Base-by-base conservation (phyloP, 2,113 vertebrate species). In the Tragulus kanchil region DNA sequence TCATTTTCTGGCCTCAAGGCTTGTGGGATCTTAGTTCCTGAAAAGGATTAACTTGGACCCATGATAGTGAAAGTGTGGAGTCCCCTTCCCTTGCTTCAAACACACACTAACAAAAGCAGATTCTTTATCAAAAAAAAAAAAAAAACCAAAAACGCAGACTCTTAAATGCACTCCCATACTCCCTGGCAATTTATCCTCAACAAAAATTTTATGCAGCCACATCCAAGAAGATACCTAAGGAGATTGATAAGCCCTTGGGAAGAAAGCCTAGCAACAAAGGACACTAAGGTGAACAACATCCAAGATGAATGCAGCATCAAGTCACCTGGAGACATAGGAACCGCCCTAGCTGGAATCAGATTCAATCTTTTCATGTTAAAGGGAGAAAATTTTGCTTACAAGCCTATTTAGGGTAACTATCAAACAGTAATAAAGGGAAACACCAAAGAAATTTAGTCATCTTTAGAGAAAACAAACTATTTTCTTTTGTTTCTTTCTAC, bases 371-470 rank as follows among this genome's bases (percentile, higher is more conserved):
- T 93, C 89, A 62, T 90, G 98, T 98, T 98, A 98, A 98, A 94
- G 84, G 98, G 97, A 56, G 88, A 93, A 92, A 95, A 98, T 96
- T 97, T 97, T 86, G 96, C 96, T 97, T 97, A 94, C 94, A 97
- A 97, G 82, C 54, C 82, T 23, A 65, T 94, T 95, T 14, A 96
- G 79, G 94, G 88, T 98, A 97, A 96, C 87, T 94, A 96, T 92
- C 71, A 94, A 94, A 94, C 45, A 97, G 97, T 83, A 97, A 97
- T 86, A 98, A 93, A 95, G 64, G n/a, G 45, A 93, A 90, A 75
- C 1, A 71, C 77, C 42, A 73, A 78, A 85, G 28, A 3, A 11
- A 95, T 14, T 58, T 65, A 45, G 36, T 52, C 52, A 56, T 78
- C 17, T 81, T 85, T 42, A 61, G 54, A 95, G 56, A 94, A 83